A percentile compares a stretch with the other conserved stretches of the same genome.
These are phyloP conservation scores for Pangasius djambal DNA, from an alignment of 2,797 vertebrate genomes.

Conservation along the genomic window DNA sequence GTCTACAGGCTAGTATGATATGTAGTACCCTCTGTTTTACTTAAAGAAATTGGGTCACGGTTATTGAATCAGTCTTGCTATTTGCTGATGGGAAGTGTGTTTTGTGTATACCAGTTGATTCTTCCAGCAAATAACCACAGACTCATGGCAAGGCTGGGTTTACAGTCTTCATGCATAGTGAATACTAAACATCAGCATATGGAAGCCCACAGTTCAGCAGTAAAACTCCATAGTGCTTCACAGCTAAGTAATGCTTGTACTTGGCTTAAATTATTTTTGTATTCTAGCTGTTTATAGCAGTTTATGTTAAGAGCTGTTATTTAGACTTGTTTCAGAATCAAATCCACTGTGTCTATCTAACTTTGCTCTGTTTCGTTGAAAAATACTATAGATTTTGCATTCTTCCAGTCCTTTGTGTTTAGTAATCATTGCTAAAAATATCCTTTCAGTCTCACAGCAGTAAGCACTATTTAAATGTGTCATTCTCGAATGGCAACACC, in stretches of 20 bases:
- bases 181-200: not conserved
- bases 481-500: constrained; percentile 63
- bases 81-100: not conserved
- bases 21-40: not conserved
- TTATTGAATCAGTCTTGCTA: constrained; percentile 4
- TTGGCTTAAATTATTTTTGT: not conserved
- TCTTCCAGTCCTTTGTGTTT: constrained; percentile 35
- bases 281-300: too few relatives aligned
- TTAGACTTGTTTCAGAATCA: not conserved
- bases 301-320: not conserved
- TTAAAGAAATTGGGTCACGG: not conserved
- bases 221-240: not conserved
- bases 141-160: not conserved
- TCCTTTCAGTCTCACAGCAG: constrained; percentile 50
- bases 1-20: not conserved
- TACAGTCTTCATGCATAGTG: not conserved
- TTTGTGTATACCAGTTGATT: not conserved
- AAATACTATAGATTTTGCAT: not conserved
- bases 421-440: constrained; percentile 2
- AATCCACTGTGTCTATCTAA: not conserved
- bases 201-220: not conserved
- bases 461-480: constrained; percentile 47
- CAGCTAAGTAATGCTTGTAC: not conserved
- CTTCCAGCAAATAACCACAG: constrained; percentile 15
- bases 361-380: not conserved